Evolutionary conservation across 2,113 vertebrate species (phyloP), one percentile per base, ranked within the genome.

Genomic region (Uria aalge): DNA sequence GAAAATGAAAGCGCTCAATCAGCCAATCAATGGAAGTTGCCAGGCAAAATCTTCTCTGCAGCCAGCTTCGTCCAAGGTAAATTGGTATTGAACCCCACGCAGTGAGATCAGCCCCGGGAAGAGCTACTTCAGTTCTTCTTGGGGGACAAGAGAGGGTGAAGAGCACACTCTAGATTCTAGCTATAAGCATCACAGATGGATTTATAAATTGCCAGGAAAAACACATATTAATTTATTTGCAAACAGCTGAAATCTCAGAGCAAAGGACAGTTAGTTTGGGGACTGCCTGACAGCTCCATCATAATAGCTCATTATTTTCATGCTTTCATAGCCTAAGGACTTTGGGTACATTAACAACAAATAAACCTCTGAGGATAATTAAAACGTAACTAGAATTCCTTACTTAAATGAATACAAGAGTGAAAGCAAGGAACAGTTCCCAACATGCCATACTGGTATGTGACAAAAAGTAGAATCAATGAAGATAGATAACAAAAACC

Each of bases 241-340:
- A 87, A 89, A 92, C 41, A 93, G 72, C 12, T 82, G 73, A 94
- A 89, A 89, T 77, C 68, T 92, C 48, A 32, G 76, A 75, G 96
- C 83, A 94, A 87, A 92, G 91, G 64, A 89, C 94, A 93, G 90
- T 80, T 88, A 91, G 91, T 78, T 85, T 89, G 75, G 86, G 68
- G 91, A 91, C 91, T 81, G 90, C 72, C 82, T 94, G 91, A 94
- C 92, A 94, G 56, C 85, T 91, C 85, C 73, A 95, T 91, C 91
- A 78, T 93, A 95, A 92, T 57, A 92, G 91, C 92, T 97, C 95
- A 95, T 97, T 97, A 97, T 96, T 97, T 96, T 95, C 94, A 95
- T 96, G 95, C 91, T 76, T 95, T 97, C 77, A 56, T 91, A 94
- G 92, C 91, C 94, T 92, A 91, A 96, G 91, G 92, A 95, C 84